A percentile compares a stretch with the other conserved stretches of the same genome.
Conservation (phyloP, 2,797 vertebrate genomes). For the Euthynnus affinis region DNA sequence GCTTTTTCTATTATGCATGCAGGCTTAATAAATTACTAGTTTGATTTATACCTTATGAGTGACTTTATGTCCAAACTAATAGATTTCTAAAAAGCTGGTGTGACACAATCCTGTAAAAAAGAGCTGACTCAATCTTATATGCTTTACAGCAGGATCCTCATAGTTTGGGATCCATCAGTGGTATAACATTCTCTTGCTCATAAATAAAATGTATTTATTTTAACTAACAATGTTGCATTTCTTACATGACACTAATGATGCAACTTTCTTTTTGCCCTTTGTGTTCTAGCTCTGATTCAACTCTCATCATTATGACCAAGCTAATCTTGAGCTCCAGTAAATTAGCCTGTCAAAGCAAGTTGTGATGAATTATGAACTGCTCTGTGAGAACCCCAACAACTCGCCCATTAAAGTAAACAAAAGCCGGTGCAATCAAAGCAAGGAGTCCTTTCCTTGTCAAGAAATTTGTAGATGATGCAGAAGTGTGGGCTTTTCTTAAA, state of each 20-base stretch:
- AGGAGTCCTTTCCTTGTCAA: not conserved
- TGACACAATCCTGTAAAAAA: not conserved
- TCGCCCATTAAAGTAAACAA: not conserved
- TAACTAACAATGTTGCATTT: not conserved
- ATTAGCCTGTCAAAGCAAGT: constrained; percentile 10
- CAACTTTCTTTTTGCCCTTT: not conserved
- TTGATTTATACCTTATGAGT: no score
- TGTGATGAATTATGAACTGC: not conserved
- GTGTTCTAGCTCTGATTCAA: not conserved
- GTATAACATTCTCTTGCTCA: not conserved
- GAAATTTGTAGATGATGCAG: not conserved
- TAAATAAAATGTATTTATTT: not conserved
- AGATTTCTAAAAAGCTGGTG: no score
- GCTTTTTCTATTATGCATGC: no score
- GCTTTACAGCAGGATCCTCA: not conserved
- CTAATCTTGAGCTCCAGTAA: not conserved
- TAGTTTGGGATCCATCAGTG: not conserved
- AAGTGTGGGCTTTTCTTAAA: not conserved
- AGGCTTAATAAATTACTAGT: no score
- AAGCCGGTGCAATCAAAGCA: not conserved
- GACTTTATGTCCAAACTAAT: no score
- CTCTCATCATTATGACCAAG: not conserved
- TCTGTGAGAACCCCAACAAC: not conserved
- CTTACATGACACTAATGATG: not conserved
- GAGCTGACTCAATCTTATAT: not conserved